phyloP scores from a whole-genome alignment of 2,797 vertebrate genomes.

The Xenopus petersii region DNA sequence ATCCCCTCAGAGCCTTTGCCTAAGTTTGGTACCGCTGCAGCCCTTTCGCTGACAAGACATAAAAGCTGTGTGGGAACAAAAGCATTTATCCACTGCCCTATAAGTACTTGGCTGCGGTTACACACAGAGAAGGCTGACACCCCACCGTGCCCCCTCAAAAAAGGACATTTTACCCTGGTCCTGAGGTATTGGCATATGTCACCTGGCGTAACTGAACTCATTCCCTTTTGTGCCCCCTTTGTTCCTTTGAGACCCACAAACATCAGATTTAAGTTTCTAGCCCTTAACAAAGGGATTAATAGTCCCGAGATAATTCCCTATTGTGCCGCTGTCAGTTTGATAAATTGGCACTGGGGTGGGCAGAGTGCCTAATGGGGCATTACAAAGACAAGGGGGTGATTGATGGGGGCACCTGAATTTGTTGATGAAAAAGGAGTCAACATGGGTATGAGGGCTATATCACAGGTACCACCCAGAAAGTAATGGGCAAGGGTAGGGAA shows the following conservation, averaged over 20 bases:
- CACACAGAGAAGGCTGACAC: too few relatives aligned
- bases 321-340: neutral
- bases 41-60: too few relatives aligned
- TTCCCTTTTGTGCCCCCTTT: too few relatives aligned
- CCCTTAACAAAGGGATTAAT: neutral
- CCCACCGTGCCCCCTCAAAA: too few relatives aligned
- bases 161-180: too few relatives aligned
- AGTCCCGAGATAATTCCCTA: neutral
- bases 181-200: too few relatives aligned
- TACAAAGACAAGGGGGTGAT: neutral
- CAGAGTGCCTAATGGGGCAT: neutral
- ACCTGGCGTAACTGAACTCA: too few relatives aligned
- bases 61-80: too few relatives aligned
- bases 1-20: too few relatives aligned
- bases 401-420: neutral
- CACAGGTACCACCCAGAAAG: neutral
- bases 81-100: too few relatives aligned
- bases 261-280: neutral
- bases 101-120: too few relatives aligned
- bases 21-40: too few relatives aligned
- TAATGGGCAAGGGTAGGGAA: neutral
- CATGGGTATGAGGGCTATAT: neutral
- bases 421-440: neutral
- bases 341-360: neutral
- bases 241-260: slow-evolving; percentile 7